phyloP scores from a whole-genome alignment of 1,140 invertebrate genomes.

The Drosophila bocqueti region DNA sequence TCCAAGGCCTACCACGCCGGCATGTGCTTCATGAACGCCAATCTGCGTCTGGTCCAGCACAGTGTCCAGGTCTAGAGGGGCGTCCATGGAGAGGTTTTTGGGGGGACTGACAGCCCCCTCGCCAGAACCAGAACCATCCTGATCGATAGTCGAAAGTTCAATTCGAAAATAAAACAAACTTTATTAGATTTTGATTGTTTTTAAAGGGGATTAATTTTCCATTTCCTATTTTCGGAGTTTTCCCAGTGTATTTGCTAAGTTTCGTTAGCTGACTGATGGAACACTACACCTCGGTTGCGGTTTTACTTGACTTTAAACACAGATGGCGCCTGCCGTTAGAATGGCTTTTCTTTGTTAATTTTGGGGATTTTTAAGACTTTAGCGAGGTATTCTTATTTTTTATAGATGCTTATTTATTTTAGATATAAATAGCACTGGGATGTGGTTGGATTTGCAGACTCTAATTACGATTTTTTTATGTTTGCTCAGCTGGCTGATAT shows the following conservation, averaged over 20 bases:
- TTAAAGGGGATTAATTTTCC: background rate
- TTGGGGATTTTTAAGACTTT: too few relatives aligned
- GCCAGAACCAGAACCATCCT: constrained; percentile 43
- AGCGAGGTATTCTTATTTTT: too few relatives aligned
- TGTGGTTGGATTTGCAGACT: background rate
- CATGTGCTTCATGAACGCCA: constrained; percentile 72
- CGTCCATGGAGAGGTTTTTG: background rate
- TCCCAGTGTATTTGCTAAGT: background rate
- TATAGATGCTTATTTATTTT: too few relatives aligned
- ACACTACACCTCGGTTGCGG: background rate
- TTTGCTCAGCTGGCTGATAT: constrained; percentile 1
- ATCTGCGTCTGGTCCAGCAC: constrained; percentile 70
- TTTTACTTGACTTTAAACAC: background rate
- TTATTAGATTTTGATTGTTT: background rate
- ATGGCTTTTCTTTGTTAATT: background rate
- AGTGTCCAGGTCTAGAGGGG: constrained; percentile 61
- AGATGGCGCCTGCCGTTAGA: background rate
- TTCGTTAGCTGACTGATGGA: background rate
- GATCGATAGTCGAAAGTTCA: constrained; percentile 37
- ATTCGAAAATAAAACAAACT: constrained; percentile 10
- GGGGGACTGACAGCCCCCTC: too few relatives aligned
- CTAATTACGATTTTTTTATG: background rate
- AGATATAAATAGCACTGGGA: background rate
- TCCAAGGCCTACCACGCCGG: constrained; percentile 73
- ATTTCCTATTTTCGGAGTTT: background rate